These are phyloP conservation scores for Himalopsyche tibetana DNA, from an alignment of 2,888 invertebrate species.

Conservation along the genomic window DNA sequence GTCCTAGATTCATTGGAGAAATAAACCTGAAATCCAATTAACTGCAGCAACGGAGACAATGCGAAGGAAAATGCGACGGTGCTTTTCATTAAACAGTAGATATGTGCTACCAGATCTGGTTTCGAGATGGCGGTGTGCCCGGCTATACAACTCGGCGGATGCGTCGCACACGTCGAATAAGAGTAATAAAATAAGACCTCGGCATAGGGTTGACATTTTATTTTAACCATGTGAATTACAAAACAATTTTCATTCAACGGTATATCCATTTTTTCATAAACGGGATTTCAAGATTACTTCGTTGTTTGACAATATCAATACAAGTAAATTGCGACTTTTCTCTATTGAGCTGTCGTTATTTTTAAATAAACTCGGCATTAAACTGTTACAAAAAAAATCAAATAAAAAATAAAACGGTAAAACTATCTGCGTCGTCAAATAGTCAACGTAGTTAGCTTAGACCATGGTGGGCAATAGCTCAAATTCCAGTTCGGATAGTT, in stretches of 20 bases:
- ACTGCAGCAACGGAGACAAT: slow-evolving; percentile 57
- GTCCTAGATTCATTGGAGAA: slow-evolving; percentile 14
- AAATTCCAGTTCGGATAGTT: too few relatives aligned
- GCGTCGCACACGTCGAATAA: neutral
- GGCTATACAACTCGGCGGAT: neutral
- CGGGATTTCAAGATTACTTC: too few relatives aligned
- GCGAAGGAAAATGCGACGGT: slow-evolving; percentile 11
- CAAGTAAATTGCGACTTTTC: too few relatives aligned
- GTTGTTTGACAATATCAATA: too few relatives aligned
- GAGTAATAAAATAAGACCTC: neutral
- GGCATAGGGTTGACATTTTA: neutral
- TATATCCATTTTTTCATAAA: too few relatives aligned
- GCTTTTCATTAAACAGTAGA: slow-evolving; percentile 48
- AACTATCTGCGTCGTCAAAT: too few relatives aligned
- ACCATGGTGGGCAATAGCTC: too few relatives aligned
- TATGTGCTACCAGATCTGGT: slow-evolving; percentile 58
- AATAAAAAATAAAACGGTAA: too few relatives aligned
- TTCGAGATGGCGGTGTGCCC: slow-evolving; percentile 2
- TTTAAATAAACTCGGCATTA: too few relatives aligned
- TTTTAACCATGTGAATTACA: neutral
- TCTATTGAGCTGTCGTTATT: too few relatives aligned
- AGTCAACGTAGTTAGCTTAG: too few relatives aligned
- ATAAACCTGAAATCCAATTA: slow-evolving; percentile 60
- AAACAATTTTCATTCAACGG: neutral
- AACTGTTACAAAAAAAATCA: too few relatives aligned